Conservation (phyloP, 2,113 vertebrate genomes). For the Anthoscopus minutus region DNA sequence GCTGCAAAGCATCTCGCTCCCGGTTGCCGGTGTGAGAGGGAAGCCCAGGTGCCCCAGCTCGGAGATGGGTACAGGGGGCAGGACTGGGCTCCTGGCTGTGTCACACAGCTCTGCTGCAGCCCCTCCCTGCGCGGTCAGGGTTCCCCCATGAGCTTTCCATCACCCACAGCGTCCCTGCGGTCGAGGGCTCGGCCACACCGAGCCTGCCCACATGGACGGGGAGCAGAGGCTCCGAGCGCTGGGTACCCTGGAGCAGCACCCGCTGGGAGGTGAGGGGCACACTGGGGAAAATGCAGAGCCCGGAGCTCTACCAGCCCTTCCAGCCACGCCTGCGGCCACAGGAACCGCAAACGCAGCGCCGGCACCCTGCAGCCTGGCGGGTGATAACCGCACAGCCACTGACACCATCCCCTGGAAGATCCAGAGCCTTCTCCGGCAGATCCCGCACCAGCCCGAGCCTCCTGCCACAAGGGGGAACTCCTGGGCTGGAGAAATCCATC, state of each 20-base stretch:
- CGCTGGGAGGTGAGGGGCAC: rapidly evolving
- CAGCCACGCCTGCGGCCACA: rapidly evolving
- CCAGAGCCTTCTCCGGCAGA: background rate
- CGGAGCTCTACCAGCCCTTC: background rate
- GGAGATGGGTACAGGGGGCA: background rate
- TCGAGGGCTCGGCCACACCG: rapidly evolving
- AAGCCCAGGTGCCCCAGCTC: background rate
- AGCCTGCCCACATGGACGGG: background rate
- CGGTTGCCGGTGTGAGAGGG: rapidly evolving
- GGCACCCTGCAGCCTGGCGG: rapidly evolving
- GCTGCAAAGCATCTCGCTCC: background rate
- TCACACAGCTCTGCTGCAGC: background rate
- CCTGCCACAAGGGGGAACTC: constrained; percentile 67
- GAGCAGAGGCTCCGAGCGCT: rapidly evolving
- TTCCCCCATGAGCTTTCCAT: rapidly evolving
- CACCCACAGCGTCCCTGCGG: background rate
- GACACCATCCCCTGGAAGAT: background rate
- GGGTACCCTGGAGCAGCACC: background rate
- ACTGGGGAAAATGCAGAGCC: background rate
- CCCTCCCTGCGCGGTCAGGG: background rate
- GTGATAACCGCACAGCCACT: background rate
- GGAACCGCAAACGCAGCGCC: background rate
- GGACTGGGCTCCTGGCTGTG: background rate
- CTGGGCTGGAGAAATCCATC: constrained; percentile 21
- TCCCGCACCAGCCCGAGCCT: background rate